phyloP scores from a whole-genome alignment of 2,113 vertebrate genomes.

The Athene cunicularia region DNA sequence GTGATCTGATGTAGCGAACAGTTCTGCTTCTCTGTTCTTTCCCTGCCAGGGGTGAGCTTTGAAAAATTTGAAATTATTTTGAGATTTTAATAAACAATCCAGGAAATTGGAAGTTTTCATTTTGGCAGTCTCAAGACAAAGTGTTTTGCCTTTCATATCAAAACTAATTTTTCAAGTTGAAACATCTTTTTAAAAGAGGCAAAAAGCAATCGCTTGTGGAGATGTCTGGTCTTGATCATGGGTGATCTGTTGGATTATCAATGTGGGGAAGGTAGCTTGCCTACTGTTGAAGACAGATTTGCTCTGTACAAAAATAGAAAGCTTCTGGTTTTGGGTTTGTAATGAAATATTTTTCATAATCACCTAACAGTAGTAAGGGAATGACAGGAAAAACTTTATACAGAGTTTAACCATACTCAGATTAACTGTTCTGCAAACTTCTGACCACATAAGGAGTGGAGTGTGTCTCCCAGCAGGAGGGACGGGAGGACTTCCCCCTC shows the following conservation, averaged over 20 bases:
- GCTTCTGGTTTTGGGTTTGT: neutral
- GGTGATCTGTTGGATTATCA: neutral
- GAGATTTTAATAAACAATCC: constrained; percentile 41
- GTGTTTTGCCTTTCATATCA: constrained; percentile 17
- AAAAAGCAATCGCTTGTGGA: neutral
- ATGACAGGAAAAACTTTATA: neutral
- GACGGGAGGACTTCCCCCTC: neutral
- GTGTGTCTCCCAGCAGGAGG: neutral
- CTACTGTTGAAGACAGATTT: neutral
- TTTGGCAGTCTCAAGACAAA: constrained; percentile 35
- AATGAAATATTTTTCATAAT: neutral
- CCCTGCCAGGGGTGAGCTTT: neutral
- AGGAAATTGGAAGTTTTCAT: constrained; percentile 39
- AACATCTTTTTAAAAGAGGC: neutral
- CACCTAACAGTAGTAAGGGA: neutral
- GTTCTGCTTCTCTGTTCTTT: neutral
- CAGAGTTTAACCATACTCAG: neutral
- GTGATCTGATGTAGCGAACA: neutral
- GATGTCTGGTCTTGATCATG: neutral
- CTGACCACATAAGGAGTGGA: neutral
- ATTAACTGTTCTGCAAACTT: neutral
- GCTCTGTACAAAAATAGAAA: neutral
- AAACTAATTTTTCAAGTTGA: constrained; percentile 43
- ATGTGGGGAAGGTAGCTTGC: neutral
- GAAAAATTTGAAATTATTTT: neutral